Base-by-base conservation (phyloP, 2,797 vertebrate species). In the Craterocephalus amniculus region DNA sequence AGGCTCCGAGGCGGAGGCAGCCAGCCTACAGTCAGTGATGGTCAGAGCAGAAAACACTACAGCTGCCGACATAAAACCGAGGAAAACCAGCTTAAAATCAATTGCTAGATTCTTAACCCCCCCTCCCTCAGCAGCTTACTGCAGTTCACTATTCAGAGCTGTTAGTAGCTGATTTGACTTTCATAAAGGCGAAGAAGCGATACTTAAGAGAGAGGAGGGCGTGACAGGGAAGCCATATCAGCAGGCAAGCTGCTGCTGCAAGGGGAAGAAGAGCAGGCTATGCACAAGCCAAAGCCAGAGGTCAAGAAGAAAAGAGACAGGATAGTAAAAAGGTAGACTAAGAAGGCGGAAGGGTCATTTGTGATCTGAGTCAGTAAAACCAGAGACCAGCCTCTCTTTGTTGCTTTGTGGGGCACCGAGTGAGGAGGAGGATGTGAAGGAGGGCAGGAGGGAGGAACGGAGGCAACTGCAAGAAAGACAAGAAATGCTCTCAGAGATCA, bases 251-350 rank as follows among this genome's bases (percentile, higher is more conserved):
- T 96, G 95, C 93, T 91, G 92, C 92, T 91, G 89, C 88, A 49
- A 80, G 88, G 80, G 70, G 88, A 91, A 83, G 88, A 90, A 83
- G 88, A 85, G 86, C 93, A 88, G 95, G 95, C 93, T 89, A 96
- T 96, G 96, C 92, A 83, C 93, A 88, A 90, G 87, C 90, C 83
- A 92, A 93, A 93, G 92, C 93, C 94, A 83, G 92, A 94, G 91
- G 94, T 94, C 83, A 96, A 95, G 94, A 97, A 96, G 92, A 97
- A 96, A 94, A 82, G 91, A 5, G 76, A 89, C 62, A 94, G 90
- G 84, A 91, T 94, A 81, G 96, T 96, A 74, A 95, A 96, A 87
- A 97, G 95, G 95, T 96, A 96, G 95, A 95, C 85, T 75, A 26
- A 0, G 31, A 36, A 24, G 59, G 74, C 6, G 14, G 26, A 48